Conservation (phyloP, 2,888 invertebrate species). For the Thysanoteuthis rhombus region DNA sequence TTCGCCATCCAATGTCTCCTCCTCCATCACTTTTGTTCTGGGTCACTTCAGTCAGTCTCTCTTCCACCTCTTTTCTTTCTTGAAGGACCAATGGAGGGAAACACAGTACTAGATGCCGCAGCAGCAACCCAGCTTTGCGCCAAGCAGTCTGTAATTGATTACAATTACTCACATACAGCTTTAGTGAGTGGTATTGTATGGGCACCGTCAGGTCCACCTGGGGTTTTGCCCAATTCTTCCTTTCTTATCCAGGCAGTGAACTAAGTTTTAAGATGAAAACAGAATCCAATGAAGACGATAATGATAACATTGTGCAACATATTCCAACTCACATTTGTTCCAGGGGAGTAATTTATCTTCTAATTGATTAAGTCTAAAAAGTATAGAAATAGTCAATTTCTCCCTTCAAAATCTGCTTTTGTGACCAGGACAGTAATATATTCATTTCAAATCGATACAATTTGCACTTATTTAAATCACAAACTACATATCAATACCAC, state of each 20-base stretch:
- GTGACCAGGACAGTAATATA: no score
- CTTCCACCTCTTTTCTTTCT: neutral
- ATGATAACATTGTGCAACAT: no score
- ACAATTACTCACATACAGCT: neutral
- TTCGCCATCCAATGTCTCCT: neutral
- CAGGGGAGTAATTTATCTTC: no score
- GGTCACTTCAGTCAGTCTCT: conserved; percentile 12
- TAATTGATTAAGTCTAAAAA: no score
- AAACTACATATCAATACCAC: no score
- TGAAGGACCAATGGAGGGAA: neutral
- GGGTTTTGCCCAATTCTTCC: neutral
- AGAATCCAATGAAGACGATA: neutral
- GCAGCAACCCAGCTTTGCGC: neutral
- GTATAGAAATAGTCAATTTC: no score
- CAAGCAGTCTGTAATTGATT: neutral
- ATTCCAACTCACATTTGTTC: no score
- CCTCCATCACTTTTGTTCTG: neutral
- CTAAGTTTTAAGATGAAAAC: neutral
- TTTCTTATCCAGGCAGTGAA: neutral
- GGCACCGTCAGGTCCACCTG: neutral
- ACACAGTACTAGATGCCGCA: neutral
- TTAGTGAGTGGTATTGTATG: neutral
- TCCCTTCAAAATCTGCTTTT: no score
- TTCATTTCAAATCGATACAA: no score
- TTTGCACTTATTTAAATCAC: no score